Evolutionary conservation across 2,888 invertebrate genomes (phyloP), one percentile per base, ranked within the genome.

Genomic region (Nemoura dubitans): DNA sequence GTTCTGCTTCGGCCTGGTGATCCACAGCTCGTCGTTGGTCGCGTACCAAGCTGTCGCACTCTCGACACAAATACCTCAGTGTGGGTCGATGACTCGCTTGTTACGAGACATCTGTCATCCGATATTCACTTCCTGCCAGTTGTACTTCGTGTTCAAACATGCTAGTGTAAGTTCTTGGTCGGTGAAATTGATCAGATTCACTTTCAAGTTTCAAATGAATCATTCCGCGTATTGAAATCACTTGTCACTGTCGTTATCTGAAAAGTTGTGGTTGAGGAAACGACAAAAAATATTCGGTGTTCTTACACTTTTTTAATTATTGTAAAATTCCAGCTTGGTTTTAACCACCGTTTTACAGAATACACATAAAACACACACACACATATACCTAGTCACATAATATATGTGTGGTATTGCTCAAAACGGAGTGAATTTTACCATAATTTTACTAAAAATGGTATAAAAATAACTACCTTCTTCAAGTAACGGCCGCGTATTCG

Each of bases 131-230:
- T 95, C 97, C 90, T 91, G 95, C 83, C 94, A 96, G 89, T 92
- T 97, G 0, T 96, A 95, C 91, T 96, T 97, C 90, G 94, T 96
- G 88, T 96, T 96, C 90, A 96, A 96, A 91, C 96, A 96, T 91
- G 95, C 96, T 1, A 96, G 96, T 91, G 96, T 96, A 91, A 94
- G 92, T 90, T 59, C 16, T 59, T 14, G 5, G 0, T 29, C 30
- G n/a, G 6, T n/a, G 7, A 25, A 81, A 30, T 81, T 81, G 6
- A 1, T n/a, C 21, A 59, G 59, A 7, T 59, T 59, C 59, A 21
- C 21, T 14, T n/a, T n/a, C 25, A 21, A 81, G 30, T 29, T 26
- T 80, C 80, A 16, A 77, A n/a, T 26, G 27, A 6, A 14, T 5
- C 0, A 26, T 84, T 43, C 36, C 84, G 59, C 21, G 59, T 14